phyloP scores from a whole-genome alignment of 2,113 vertebrate genomes.

The Carlito syrichta region DNA sequence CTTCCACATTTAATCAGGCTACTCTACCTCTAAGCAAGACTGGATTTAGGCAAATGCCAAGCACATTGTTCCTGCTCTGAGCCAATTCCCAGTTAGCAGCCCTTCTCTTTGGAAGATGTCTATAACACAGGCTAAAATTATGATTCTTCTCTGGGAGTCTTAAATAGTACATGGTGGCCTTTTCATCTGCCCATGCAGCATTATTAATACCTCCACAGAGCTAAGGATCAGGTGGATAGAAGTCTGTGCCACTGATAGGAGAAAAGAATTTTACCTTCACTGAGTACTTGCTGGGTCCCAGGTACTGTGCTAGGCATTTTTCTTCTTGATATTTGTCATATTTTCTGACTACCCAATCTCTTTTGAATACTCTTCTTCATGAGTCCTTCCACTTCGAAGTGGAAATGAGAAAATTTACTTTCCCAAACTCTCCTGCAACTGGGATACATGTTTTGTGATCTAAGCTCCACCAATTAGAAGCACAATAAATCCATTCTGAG shows the following conservation, averaged over 20 bases:
- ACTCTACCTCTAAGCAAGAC: not conserved
- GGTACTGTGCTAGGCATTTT: not conserved
- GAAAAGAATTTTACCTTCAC: slow-evolving; percentile 30
- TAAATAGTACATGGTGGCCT: slow-evolving; percentile 64
- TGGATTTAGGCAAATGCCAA: slow-evolving; percentile 53
- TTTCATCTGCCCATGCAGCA: slow-evolving; percentile 49
- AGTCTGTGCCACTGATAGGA: slow-evolving; percentile 29
- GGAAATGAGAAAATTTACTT: not conserved
- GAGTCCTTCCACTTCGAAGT: not conserved
- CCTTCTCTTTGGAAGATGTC: slow-evolving; percentile 45
- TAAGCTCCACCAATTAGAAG: not conserved
- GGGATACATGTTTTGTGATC: not conserved
- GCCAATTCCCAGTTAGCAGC: slow-evolving; percentile 57
- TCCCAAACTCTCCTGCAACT: not conserved
- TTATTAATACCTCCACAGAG: slow-evolving; percentile 54
- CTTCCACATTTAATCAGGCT: not conserved
- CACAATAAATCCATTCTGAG: not conserved
- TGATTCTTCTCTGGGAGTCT: slow-evolving; percentile 43
- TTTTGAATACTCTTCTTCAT: not conserved
- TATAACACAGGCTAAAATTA: slow-evolving; percentile 47
- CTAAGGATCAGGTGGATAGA: slow-evolving; percentile 30
- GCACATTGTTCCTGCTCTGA: slow-evolving; percentile 24
- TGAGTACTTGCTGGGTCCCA: not conserved
- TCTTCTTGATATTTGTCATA: not conserved
- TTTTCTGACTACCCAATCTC: not conserved